Base-by-base conservation (phyloP, 2,888 invertebrate species). In the Vesta saturnalis region DNA sequence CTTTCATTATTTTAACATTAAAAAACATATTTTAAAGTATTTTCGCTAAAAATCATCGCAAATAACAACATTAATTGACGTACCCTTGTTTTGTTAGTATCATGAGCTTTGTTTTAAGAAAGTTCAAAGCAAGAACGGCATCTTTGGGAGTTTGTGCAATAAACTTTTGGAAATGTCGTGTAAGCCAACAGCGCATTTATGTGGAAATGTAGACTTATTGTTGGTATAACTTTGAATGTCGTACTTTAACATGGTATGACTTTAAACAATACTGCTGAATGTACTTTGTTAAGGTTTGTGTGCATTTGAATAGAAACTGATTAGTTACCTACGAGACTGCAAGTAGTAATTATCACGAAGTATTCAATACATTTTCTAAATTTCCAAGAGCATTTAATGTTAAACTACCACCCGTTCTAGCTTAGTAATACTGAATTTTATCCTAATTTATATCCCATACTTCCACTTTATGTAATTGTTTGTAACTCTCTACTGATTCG, bases 161-260 rank as follows among this genome's bases (percentile, higher is more conserved):
- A 19, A 22, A 54, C 21, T 54, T 54, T 54, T 49, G 23, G 61
- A 39, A 55, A 56, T 23, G 62, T 15, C 46, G 54, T 55, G 35
- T 21, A 62, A 21, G 39, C 47, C 6, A 15, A 54, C 56, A 21
- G 52, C 58, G 21, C 35, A 47, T 19, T 56, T 58, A 23, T 58
- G 39, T 64, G 64, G 57, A 57, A 57, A 63, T 63, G 63, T 63
- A 43, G 63, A 63, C 63, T 46, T 56, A 63, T 46, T 63, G 63
- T 63, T 63, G 63, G 14, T 47, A 43, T 57, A 57, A 23, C 64
- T 64, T 59, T 55, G 54, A 64, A 57, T 64, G 39, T 58, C 64
- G 58, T 64, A 30, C 49, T 59, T 64, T 49, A 64, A 22, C 60
- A 23, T 60, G 54, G 14, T 64, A 43, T 60, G 54, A 56, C 35